Evolutionary conservation across 2,113 vertebrate genomes (phyloP).

Genomic region (Muntiacus reevesi): DNA sequence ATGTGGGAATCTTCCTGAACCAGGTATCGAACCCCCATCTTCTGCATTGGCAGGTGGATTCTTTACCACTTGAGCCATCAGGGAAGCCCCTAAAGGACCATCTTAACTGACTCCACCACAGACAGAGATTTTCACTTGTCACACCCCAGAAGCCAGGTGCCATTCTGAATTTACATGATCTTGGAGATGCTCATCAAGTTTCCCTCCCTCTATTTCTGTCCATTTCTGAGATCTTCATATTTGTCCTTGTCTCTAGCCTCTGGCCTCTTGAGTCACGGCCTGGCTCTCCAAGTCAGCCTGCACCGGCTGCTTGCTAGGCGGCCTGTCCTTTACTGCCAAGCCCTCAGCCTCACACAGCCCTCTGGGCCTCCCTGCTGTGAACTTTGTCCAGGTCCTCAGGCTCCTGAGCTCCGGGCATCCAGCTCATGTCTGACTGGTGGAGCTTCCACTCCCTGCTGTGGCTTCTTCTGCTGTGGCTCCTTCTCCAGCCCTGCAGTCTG

Average conservation of each 20-base stretch:
- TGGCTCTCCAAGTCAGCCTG: neutral
- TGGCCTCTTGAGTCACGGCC: neutral
- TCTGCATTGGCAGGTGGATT: neutral
- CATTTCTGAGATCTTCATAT: neutral
- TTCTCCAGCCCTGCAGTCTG: neutral
- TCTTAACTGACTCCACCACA: neutral
- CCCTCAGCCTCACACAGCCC: neutral
- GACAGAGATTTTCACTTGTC: neutral
- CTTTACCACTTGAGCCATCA: neutral
- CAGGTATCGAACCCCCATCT: neutral
- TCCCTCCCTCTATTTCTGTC: neutral
- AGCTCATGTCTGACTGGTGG: neutral
- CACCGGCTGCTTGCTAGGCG: neutral
- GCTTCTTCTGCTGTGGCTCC: neutral
- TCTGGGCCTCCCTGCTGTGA: neutral
- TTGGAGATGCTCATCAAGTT: neutral
- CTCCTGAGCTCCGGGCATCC: neutral
- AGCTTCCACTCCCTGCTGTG: neutral
- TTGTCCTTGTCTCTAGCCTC: neutral
- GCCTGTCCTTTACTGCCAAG: neutral
- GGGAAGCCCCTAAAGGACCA: neutral
- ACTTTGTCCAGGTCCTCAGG: neutral
- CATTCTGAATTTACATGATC: neutral
- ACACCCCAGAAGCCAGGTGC: neutral
- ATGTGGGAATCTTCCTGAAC: neutral